phyloP scores from a whole-genome alignment of 2,888 invertebrate genomes.

The Sepiola atlantica region DNA sequence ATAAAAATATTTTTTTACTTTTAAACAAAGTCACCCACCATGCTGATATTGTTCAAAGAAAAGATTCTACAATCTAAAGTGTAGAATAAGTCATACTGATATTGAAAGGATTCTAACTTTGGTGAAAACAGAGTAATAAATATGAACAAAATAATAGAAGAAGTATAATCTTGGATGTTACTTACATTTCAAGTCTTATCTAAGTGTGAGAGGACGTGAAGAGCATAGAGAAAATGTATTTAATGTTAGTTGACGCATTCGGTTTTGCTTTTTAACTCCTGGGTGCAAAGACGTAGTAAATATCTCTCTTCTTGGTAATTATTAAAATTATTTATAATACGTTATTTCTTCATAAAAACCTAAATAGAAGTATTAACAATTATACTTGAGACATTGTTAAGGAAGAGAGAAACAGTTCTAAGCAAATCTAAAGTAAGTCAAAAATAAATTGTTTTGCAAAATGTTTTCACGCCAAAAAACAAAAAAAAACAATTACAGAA shows the following conservation, averaged over 20 bases:
- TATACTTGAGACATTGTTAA: neutral
- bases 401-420: neutral
- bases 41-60: neutral
- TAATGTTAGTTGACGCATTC: neutral
- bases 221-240: neutral
- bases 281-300: neutral
- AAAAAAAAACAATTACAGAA: neutral
- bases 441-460: neutral
- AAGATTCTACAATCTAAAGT: neutral
- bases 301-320: neutral
- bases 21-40: neutral
- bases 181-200: neutral
- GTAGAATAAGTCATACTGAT: neutral
- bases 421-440: neutral
- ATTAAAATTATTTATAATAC: neutral
- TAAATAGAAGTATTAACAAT: neutral
- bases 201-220: neutral
- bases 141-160: neutral
- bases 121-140: neutral
- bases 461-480: neutral
- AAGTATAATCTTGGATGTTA: neutral
- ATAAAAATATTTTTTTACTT: too few species aligned
- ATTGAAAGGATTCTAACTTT: neutral
- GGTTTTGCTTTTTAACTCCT: neutral
- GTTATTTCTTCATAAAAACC: neutral